Base-by-base conservation (phyloP, 2,797 vertebrate genomes). In the Craterocephalus amniculus region DNA sequence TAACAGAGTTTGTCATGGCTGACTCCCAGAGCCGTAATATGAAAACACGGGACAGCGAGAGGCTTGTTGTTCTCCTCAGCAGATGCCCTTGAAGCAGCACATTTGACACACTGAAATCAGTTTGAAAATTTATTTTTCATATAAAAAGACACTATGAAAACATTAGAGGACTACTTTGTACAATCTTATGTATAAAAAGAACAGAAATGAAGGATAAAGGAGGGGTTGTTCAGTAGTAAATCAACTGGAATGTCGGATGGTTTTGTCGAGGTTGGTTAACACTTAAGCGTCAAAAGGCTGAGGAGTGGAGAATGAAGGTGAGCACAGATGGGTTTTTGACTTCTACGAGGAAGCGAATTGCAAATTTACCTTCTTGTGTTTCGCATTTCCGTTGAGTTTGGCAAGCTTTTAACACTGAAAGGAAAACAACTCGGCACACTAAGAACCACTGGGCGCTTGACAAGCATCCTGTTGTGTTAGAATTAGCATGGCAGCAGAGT, bases 71-170 rank as follows among this genome's bases (percentile, higher is more conserved):
- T 70, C 38, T 70, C 63, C 26, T 74, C 69, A 62, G 8, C 73
- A 66, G 76, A 85, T 40, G 77, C 63, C 86, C 83, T 87, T 70
- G 68, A 80, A 75, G 72, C 59, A 71, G 67, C 29, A 89, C 72
- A 81, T 55, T 75, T 10, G 57, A 88, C 80, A 87, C 86, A 76
- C 65, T 31, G 29, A 48, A 70, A 78, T 93, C 87, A 74, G 91
- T 92, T 93, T 94, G 90, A 93, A 94, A 93, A 93, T 93, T 93
- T 94, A 94, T 94, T 95, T 95, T 94, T 94, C 90, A 93, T 94
- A 94, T 92, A 93, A 94, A 95, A 94, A 93, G 87, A 94, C 90
- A 94, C 93, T 94, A 94, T 94, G 93, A 94, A 95, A 94, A 94
- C 93, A 94, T 92, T 91, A 94, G 90, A 93, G 91, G 92, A 93